phyloP scores from a whole-genome alignment of 1,140 invertebrate genomes.

The Cecropterus lyciades region DNA sequence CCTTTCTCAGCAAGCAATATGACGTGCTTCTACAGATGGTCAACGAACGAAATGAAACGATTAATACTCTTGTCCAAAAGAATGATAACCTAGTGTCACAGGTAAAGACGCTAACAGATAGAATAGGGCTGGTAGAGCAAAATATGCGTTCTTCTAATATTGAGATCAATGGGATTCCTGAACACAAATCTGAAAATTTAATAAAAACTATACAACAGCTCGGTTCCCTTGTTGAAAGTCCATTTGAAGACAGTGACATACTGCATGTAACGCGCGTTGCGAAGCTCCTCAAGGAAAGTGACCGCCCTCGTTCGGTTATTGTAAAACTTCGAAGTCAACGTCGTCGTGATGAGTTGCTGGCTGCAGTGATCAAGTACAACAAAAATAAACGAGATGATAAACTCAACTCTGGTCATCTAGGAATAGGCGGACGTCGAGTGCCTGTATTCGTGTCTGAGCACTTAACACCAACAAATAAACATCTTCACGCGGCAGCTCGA shows the following conservation, averaged over 20 bases:
- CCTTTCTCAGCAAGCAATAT: conserved; percentile 33
- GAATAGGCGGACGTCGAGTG: conserved; percentile 19
- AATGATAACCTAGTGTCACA: conserved; percentile 20
- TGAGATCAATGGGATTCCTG: conserved; percentile 40
- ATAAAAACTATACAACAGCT: conserved; percentile 33
- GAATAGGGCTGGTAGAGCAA: conserved; percentile 29
- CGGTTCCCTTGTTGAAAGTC: conserved; percentile 1
- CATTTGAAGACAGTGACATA: conserved; percentile 11
- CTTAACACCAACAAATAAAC: conserved; percentile 36
- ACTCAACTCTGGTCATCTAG: conserved; percentile 36
- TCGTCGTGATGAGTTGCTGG: conserved; percentile 35
- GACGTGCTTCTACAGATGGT: conserved; percentile 23
- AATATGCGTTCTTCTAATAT: conserved; percentile 34
- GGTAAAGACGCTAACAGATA: conserved; percentile 23
- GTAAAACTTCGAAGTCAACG: conserved; percentile 35
- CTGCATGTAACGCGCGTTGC: conserved; percentile 38
- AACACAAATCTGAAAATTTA: conserved; percentile 37
- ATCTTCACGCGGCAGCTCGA: conserved; percentile 39
- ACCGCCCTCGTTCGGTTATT: conserved; percentile 37
- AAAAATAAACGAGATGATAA: conserved; percentile 30
- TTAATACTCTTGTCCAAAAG: conserved; percentile 2
- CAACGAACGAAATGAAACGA: conserved; percentile 20
- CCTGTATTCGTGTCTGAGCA: conserved; percentile 41
- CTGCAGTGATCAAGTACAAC: conserved; percentile 37
- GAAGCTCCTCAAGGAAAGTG: conserved; percentile 34